These are phyloP conservation scores for Lasioglossum figueresi DNA, from an alignment of 2,888 invertebrate genomes.

Conservation along the genomic window DNA sequence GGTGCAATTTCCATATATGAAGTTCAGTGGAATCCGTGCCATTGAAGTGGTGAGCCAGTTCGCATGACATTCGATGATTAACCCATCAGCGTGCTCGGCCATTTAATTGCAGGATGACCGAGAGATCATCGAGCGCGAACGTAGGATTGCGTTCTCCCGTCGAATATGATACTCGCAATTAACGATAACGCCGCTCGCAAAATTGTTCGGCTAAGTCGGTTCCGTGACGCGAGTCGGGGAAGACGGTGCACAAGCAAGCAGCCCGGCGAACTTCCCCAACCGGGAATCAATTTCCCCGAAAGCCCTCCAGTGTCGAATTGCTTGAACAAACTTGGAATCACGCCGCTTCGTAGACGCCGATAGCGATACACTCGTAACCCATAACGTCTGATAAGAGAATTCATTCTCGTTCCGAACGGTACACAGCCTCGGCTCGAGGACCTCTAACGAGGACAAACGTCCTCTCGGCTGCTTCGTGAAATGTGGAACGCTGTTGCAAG, in stretches of 20 bases:
- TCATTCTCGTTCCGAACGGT: not conserved
- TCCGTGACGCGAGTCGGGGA: not conserved
- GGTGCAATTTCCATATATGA: not conserved
- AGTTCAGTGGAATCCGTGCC: not conserved
- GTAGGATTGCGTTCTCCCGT: not conserved
- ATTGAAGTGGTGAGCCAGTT: not conserved
- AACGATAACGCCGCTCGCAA: constrained; percentile 15
- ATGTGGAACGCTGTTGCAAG: not conserved
- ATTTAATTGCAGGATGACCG: not conserved
- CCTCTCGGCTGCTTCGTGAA: not conserved
- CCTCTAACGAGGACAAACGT: not conserved
- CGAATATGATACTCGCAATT: constrained; percentile 25
- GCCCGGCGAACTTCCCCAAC: constrained; percentile 1
- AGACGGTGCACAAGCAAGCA: not conserved
- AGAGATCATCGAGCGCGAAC: not conserved
- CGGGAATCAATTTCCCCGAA: constrained; percentile 43
- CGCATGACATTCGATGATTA: constrained; percentile 1
- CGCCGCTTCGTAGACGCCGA: constrained; percentile 24
- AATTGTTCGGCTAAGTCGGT: constrained; percentile 34
- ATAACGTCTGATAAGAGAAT: constrained; percentile 11
- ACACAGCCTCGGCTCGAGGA: not conserved
- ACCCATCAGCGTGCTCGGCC: not conserved
- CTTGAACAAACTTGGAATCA: constrained; percentile 52
- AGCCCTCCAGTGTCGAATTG: constrained; percentile 46
- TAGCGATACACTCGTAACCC: constrained; percentile 21